These are phyloP conservation scores for Bombus superbus DNA, from an alignment of 1,140 invertebrate genomes.

Conservation along the genomic window DNA sequence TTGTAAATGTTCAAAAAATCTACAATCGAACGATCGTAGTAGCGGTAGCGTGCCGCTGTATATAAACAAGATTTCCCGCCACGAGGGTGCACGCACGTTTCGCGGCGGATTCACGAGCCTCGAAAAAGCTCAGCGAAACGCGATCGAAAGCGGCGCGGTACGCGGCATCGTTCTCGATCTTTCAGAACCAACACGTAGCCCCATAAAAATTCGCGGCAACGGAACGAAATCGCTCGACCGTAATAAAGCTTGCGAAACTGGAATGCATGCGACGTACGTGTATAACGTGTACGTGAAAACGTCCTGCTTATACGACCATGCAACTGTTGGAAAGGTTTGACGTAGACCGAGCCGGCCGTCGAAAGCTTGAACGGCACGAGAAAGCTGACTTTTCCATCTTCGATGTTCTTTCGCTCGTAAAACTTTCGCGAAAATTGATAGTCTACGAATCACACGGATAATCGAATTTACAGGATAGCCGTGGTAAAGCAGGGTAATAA, in stretches of 20 bases:
- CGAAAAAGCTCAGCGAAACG: background rate
- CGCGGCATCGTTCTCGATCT: background rate
- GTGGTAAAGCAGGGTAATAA: slow-evolving; percentile 30
- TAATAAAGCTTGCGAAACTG: slow-evolving; percentile 17
- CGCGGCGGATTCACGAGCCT: background rate
- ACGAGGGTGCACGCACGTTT: background rate
- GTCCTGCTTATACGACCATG: background rate
- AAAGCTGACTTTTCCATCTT: background rate
- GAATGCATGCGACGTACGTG: too few species aligned
- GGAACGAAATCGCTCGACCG: slow-evolving; percentile 8
- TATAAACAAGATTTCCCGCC: slow-evolving; percentile 41
- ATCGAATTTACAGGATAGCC: slow-evolving; percentile 46
- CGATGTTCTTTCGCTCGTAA: background rate
- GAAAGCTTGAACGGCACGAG: background rate
- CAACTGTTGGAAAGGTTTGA: slow-evolving; percentile 16
- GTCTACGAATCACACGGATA: slow-evolving; percentile 45
- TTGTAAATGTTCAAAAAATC: background rate
- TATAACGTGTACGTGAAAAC: too few species aligned
- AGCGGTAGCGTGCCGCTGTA: background rate
- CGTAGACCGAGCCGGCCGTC: background rate
- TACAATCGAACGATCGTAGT: background rate
- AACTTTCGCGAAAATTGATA: slow-evolving; percentile 54
- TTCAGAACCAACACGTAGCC: background rate
- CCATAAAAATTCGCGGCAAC: background rate
- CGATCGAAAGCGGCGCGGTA: background rate